Evolutionary conservation across 2,797 vertebrate species (phyloP), one percentile per base, ranked within the genome.

Genomic region (Amphiprion clarkii): DNA sequence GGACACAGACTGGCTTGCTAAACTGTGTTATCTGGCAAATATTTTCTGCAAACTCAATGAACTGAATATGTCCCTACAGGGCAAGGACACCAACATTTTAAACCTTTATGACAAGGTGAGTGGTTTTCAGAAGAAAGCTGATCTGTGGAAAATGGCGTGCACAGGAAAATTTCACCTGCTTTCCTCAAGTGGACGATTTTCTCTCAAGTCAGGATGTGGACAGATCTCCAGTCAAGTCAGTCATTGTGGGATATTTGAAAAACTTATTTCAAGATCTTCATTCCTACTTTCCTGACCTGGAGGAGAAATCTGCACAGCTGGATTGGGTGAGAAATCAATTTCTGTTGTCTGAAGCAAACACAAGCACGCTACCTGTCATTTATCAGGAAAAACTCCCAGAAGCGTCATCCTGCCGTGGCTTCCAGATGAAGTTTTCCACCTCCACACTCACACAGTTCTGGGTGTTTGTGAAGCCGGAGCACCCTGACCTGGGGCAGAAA

Each of bases 101-200:
- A 76, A 66, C 46, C 31, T 76, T 21, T 25, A 49, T 65, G 44
- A 69, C 67, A 72, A 75, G 57, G 52, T 66, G 64, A 52, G 44
- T 49, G 60, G 56, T 2, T 61, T 62, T 31, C 54, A 70, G 13
- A 75, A 77, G 53, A 80, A 79, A 78, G 56, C 56, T 70, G 57
- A 63, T 65, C 17, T 82, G 70, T 65, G 62, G 69, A 77, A 31
- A 31, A 31, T 6, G 29, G 4, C 29, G 29, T 31, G 19, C 55
- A 51, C 6, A 6, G 29, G 64, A 66, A 51, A 51, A 7, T 52
- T 31, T 68, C 46, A n/a, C 51, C 25, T 75, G 69, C 64, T 63
- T 49, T 79, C 55, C 48, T 39, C 27, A 57, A 3, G 13, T 71
- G 25, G 29, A 60, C 49, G 49, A 17, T 64, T 64, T 67, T 16